Evolutionary conservation across 2,797 vertebrate species (phyloP), one percentile per base, ranked within the genome.

Genomic region (Echeneis naucrates): DNA sequence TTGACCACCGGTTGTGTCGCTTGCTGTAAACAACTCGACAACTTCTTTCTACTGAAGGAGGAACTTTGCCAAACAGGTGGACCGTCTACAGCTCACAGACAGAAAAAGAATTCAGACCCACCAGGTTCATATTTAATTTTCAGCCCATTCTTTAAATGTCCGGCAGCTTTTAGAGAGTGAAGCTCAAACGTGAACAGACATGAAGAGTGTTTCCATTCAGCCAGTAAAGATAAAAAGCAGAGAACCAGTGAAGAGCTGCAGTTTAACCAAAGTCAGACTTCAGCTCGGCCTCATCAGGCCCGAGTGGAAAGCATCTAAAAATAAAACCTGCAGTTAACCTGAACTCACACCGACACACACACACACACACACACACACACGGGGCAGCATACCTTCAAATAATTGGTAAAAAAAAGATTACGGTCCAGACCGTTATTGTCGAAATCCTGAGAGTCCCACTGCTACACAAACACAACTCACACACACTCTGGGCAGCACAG

Each of bases 311-410:
- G 19, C 60, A 0, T 8, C 75, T 63, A 68, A 38, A 82, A 72
- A 84, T 75, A 77, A 72, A 82, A 51, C 55, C 61, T 10, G 33
- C 8, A 55, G 24, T n/a, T n/a, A n/a, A n/a, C n/a, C n/a, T n/a
- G n/a, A n/a, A n/a, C n/a, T n/a, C n/a, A n/a, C n/a, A n/a, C n/a
- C n/a, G n/a, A n/a, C n/a, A n/a, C n/a, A n/a, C n/a, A n/a, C n/a
- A n/a, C n/a, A n/a, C 8, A 5, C 3, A 50, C 59, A 68, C 52
- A 67, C 40, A 52, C 7, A 3, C 27, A 64, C 45, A 55, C 65
- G 59, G 53, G 1, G 10, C 8, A 8, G 26, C 82, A 1, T 85
- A 93, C 92, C 92, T 92, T 77, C 64, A 8, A 16, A 23, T 11
- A 68, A 12, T 3, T 0, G 4, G 17, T 51, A 19, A 60, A 21